A percentile compares a stretch with the other conserved stretches of the same genome.
These are phyloP conservation scores for Anolis sagrei DNA, from an alignment of 2,113 vertebrate species.

Conservation along the genomic window DNA sequence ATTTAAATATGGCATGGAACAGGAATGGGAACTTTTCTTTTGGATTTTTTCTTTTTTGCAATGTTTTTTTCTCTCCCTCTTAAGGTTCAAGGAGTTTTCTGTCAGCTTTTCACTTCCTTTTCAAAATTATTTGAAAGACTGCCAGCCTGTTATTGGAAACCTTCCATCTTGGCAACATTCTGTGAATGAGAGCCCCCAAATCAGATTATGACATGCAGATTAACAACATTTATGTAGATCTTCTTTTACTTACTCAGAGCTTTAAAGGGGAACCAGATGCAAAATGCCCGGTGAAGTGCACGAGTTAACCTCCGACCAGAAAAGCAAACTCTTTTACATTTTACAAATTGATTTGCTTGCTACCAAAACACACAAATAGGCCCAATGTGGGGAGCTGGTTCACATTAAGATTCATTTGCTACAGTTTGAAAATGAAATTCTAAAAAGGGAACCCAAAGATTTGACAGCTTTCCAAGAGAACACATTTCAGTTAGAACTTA, in stretches of 20 bases:
- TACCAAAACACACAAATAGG: conserved; percentile 24
- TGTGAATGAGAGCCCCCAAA: background rate
- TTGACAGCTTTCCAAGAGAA: conserved; percentile 54
- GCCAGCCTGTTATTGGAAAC: background rate
- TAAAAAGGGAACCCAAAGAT: conserved; percentile 31
- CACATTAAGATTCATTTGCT: background rate
- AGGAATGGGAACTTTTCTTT: background rate
- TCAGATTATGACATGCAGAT: background rate
- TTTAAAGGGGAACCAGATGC: fast-evolving
- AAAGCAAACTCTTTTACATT: fast-evolving
- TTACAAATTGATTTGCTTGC: background rate
- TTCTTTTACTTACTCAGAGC: background rate
- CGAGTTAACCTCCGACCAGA: background rate
- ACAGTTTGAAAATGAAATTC: conserved; percentile 44
- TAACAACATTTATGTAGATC: background rate
- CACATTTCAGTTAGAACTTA: conserved; percentile 35
- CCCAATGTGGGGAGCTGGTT: fast-evolving
- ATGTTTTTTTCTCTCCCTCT: background rate
- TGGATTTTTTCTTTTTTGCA: background rate
- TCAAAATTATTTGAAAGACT: conserved; percentile 29
- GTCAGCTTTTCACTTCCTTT: background rate
- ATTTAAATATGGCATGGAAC: background rate
- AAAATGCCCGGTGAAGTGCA: background rate
- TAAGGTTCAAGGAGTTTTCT: background rate
- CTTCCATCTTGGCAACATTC: conserved; percentile 26